Percentiles rank a stretch among this genome's conserved stretches.
These are phyloP conservation scores for Petrocephalus sullivani DNA, from an alignment of 2,797 vertebrate genomes.

Conservation along the genomic window DNA sequence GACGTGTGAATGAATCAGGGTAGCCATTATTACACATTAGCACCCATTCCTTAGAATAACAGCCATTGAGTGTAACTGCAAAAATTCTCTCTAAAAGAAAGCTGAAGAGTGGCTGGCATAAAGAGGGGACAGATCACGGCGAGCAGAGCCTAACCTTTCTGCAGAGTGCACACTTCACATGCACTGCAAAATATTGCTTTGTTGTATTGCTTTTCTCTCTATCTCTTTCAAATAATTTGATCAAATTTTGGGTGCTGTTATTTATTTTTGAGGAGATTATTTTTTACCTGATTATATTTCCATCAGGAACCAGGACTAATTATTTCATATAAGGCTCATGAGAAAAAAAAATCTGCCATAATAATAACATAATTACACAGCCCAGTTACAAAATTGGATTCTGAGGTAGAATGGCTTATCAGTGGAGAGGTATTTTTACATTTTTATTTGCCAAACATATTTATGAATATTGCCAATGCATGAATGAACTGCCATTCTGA, in stretches of 20 bases:
- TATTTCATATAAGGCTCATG: background rate
- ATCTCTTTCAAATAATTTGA: conserved; percentile 31
- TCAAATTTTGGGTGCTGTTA: conserved; percentile 9
- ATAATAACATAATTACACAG: background rate
- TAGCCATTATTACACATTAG: conserved; percentile 60
- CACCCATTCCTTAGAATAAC: conserved; percentile 54
- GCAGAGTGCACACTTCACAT: conserved; percentile 20
- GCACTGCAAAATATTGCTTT: conserved; percentile 24
- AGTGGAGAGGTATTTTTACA: background rate
- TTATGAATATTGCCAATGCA: background rate
- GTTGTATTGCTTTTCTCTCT: background rate
- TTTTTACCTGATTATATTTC: background rate
- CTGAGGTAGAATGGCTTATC: background rate
- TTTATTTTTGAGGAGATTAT: conserved; percentile 8
- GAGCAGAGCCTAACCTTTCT: conserved; percentile 49
- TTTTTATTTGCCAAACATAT: background rate
- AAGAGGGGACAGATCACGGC: conserved; percentile 45
- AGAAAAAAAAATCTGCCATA: background rate
- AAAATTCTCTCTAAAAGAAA: conserved; percentile 37
- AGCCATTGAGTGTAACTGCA: conserved; percentile 41
- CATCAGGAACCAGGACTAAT: background rate
- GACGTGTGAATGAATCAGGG: conserved; percentile 58
- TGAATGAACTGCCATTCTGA: background rate
- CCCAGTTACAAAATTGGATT: background rate
- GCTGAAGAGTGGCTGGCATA: conserved; percentile 25